Percentiles rank a stretch among this genome's conserved stretches.
Conservation (phyloP, 2,113 vertebrate species). For the Cromileptes altivelis region DNA sequence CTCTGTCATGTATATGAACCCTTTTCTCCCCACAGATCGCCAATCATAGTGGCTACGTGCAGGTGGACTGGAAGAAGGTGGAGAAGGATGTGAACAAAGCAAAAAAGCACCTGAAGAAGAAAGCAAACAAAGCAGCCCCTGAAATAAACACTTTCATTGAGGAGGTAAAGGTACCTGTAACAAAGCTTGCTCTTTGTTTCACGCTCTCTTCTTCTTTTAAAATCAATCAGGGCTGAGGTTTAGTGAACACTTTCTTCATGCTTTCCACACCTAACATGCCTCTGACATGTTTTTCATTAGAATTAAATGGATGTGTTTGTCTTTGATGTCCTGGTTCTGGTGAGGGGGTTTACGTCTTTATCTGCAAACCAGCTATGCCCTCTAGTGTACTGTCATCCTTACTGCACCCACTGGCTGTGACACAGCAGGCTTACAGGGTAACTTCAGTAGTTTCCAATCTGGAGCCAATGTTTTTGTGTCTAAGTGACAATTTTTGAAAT, state of each 20-base stretch:
- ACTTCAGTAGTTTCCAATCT: no score
- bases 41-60: conserved; percentile 97
- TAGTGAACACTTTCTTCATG: no score
- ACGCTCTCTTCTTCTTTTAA: not conserved
- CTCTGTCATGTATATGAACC: not conserved
- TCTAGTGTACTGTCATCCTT: conserved; percentile 45
- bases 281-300: not conserved
- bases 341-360: not conserved
- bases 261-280: not conserved
- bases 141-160: conserved; percentile 96
- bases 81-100: conserved; percentile 99
- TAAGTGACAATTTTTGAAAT: no score
- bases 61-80: conserved; percentile 98
- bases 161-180: conserved; percentile 90
- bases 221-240: no score
- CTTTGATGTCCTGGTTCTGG: not conserved
- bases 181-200: conserved; percentile 42
- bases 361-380: conserved; percentile 42
- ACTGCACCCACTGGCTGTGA: conserved; percentile 38
- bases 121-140: conserved; percentile 95
- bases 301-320: not conserved
- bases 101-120: conserved; percentile 96
- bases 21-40: conserved; percentile 86
- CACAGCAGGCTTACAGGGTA: conserved; percentile 2
- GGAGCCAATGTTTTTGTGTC: no score